These are phyloP conservation scores for Hylomyscus alleni DNA, from an alignment of 2,797 vertebrate species.

Conservation along the genomic window DNA sequence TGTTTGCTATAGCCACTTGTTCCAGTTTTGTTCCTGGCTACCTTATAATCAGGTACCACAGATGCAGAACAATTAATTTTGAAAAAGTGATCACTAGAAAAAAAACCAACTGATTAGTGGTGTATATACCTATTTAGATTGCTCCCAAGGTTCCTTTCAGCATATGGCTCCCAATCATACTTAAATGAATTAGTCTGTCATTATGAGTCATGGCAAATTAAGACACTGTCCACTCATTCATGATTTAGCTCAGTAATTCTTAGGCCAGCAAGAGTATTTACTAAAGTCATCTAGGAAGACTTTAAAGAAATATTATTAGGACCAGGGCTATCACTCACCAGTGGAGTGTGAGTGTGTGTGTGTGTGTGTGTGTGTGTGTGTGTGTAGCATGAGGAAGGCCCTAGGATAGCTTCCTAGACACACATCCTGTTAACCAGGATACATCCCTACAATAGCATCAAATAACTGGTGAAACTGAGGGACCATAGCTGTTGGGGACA, in stretches of 20 bases:
- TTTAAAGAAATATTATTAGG: neutral
- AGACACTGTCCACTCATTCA: neutral
- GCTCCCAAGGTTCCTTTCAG: neutral
- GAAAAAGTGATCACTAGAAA: neutral
- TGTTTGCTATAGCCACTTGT: neutral
- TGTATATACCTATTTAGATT: neutral
- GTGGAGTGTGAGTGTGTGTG: neutral
- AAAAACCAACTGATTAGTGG: neutral
- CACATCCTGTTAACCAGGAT: neutral
- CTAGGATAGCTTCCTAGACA: neutral
- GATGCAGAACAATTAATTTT: neutral
- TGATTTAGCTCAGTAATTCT: conserved; percentile 30
- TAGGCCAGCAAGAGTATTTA: neutral
- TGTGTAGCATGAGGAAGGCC: neutral
- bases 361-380: no score
- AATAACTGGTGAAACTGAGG: neutral
- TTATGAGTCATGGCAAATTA: conserved; percentile 8
- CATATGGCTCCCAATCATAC: neutral
- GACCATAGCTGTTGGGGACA: neutral
- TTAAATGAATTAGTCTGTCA: neutral
- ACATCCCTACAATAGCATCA: neutral
- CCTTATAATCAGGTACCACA: neutral
- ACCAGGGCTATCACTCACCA: neutral
- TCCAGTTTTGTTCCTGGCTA: neutral
- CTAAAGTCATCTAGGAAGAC: neutral